phyloP scores from a whole-genome alignment of 37 sponge, comb jelly and placozoan species.

The Eunapius fragilis region DNA sequence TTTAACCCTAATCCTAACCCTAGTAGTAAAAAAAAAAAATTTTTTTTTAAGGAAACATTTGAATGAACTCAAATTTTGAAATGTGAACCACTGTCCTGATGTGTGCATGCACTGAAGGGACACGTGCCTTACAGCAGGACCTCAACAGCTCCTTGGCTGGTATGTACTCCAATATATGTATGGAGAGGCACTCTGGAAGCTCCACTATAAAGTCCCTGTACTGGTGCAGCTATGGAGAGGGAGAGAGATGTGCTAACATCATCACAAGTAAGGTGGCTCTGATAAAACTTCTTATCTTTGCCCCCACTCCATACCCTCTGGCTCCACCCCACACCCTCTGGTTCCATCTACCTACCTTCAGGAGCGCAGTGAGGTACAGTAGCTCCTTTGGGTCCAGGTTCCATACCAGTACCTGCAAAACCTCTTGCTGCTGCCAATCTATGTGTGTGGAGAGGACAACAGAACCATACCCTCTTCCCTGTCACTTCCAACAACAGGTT shows the following conservation, averaged over 20 bases:
- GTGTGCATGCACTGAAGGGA: no score
- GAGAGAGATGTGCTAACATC: background rate
- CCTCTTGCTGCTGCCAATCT: slow-evolving; percentile 80
- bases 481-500: no score
- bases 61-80: no score
- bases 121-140: slow-evolving; percentile 26
- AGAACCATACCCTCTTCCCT: no score
- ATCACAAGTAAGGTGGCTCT: no score
- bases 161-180: slow-evolving; percentile 18
- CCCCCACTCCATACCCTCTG: background rate
- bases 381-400: slow-evolving; percentile 48
- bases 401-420: slow-evolving; percentile 59
- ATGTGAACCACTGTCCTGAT: no score
- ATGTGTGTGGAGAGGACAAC: background rate
- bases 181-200: slow-evolving; percentile 41
- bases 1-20: no score
- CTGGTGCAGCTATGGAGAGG: slow-evolving; percentile 19
- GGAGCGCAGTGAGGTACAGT: slow-evolving; percentile 45
- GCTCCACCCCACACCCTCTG: background rate
- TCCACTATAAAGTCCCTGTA: slow-evolving; percentile 50
- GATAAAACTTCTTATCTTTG: no score
- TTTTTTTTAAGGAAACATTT: no score
- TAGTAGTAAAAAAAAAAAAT: no score
- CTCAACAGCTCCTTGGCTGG: slow-evolving; percentile 60
- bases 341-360: slow-evolving; percentile 47